phyloP scores from a whole-genome alignment of 2,797 vertebrate genomes.

The Gorsachius magnificus region DNA sequence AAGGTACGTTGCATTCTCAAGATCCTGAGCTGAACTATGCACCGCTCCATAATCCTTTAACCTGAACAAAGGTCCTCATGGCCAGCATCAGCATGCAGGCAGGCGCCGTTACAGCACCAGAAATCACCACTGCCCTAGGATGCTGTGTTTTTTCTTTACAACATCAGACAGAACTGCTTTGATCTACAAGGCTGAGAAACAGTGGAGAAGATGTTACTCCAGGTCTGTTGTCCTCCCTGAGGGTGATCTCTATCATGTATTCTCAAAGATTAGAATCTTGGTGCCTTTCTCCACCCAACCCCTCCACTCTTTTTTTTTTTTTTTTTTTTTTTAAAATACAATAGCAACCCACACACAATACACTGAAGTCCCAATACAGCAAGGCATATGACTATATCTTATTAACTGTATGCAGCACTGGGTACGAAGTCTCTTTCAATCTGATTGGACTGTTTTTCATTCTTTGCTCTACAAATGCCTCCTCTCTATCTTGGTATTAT shows the following conservation, averaged over 20 bases:
- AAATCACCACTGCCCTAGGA: background rate
- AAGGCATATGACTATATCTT: background rate
- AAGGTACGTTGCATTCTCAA: background rate
- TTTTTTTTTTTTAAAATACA: background rate
- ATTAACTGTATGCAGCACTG: background rate
- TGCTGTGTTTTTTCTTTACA: background rate
- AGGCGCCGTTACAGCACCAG: background rate
- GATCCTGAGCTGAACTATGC: background rate
- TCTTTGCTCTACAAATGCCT: background rate
- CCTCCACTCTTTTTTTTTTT: no score
- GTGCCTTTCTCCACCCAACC: background rate
- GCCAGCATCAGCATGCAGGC: accelerated
- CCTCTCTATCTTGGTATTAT: background rate
- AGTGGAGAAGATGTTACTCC: accelerated
- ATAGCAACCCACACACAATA: background rate
- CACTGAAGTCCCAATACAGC: background rate
- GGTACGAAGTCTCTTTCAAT: background rate
- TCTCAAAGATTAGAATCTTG: background rate
- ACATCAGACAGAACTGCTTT: background rate
- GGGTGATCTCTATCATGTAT: accelerated
- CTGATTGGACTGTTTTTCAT: background rate
- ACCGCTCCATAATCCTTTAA: background rate
- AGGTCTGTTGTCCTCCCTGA: background rate
- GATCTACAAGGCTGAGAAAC: background rate
- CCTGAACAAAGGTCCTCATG: background rate